Conservation (phyloP, 2,113 vertebrate genomes). For the Poicephalus gulielmi region DNA sequence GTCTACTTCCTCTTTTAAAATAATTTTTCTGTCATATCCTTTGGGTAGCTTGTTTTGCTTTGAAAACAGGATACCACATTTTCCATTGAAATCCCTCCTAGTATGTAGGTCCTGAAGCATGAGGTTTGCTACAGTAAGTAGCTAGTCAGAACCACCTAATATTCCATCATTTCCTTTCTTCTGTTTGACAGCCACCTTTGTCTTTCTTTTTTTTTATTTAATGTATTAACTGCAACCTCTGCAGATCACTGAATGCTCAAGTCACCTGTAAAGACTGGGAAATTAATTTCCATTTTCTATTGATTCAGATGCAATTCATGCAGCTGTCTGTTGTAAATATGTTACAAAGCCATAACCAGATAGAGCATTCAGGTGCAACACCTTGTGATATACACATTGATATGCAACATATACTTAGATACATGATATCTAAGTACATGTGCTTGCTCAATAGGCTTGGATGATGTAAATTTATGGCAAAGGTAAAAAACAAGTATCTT, state of each 20-base stretch:
- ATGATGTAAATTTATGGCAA: background rate
- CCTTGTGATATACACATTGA: background rate
- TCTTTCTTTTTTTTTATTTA: background rate
- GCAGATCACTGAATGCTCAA: background rate
- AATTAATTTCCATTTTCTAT: background rate
- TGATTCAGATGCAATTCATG: background rate
- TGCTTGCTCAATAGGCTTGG: background rate
- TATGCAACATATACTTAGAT: too few relatives aligned
- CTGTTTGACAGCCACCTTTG: background rate
- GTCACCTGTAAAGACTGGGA: background rate
- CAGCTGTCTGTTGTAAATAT: background rate
- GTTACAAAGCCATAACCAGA: background rate
- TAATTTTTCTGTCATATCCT: background rate
- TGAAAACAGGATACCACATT: background rate
- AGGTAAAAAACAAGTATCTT: background rate
- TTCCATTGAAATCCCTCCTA: background rate
- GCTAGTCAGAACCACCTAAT: background rate
- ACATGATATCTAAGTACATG: background rate
- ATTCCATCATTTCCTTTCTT: background rate
- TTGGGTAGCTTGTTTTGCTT: background rate
- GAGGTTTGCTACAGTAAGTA: background rate
- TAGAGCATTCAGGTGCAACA: background rate
- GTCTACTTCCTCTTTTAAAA: background rate
- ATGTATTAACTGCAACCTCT: background rate
- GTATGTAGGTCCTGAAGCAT: background rate